These are phyloP conservation scores for Galbula dea DNA, from an alignment of 2,113 vertebrate genomes.

Conservation along the genomic window DNA sequence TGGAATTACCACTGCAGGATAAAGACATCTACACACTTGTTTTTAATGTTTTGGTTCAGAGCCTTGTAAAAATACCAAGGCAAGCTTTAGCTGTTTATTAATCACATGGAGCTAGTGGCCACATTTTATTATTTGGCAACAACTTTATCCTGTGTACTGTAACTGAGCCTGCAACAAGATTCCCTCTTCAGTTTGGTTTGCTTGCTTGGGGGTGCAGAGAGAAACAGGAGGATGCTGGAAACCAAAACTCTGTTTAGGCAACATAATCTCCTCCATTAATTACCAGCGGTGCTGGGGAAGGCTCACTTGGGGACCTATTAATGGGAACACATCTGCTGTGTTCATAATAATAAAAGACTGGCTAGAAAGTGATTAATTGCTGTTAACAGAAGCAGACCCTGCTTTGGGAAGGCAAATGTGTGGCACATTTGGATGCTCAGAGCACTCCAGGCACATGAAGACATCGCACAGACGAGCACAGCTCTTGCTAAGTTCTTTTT, in stretches of 20 bases:
- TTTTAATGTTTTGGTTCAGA: constrained; percentile 9
- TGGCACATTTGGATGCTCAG: background rate
- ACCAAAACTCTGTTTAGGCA: constrained; percentile 38
- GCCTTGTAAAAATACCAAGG: constrained; percentile 39
- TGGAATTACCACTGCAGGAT: background rate
- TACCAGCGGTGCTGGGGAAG: constrained; percentile 17
- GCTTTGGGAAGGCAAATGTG: background rate
- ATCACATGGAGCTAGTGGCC: constrained; percentile 18
- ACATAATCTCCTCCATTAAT: constrained; percentile 52
- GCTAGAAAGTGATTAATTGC: constrained; percentile 47
- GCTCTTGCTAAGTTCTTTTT: background rate
- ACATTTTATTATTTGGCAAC: constrained; percentile 41
- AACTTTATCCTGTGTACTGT: constrained; percentile 34
- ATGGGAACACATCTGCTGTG: constrained; percentile 52
- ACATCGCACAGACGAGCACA: background rate
- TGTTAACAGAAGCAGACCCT: constrained; percentile 9
- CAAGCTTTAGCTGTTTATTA: constrained; percentile 19
- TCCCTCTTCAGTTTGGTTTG: constrained; percentile 33
- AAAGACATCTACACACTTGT: background rate
- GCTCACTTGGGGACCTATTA: constrained; percentile 47
- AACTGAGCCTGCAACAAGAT: constrained; percentile 13
- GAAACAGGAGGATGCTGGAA: background rate
- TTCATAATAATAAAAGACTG: constrained; percentile 10
- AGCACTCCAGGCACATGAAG: background rate
- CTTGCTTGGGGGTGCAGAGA: constrained; percentile 1